These are phyloP conservation scores for Meteorus cinctellus DNA, from an alignment of 2,888 invertebrate species.

Conservation along the genomic window DNA sequence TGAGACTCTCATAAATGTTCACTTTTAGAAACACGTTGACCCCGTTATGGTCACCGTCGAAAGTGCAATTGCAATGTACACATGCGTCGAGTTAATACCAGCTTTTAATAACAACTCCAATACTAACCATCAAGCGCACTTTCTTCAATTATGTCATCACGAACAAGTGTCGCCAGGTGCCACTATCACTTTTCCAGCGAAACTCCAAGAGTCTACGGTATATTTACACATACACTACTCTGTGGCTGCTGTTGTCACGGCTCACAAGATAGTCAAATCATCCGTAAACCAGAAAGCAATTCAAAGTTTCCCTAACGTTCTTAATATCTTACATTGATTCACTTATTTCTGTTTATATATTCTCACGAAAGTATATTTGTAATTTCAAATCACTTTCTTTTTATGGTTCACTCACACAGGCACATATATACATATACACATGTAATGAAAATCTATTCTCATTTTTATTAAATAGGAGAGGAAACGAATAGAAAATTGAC, in stretches of 20 bases:
- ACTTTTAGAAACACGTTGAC: background rate
- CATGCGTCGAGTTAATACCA: background rate
- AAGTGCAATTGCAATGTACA: slow-evolving; percentile 36
- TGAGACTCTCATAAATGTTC: background rate
- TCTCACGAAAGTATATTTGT: slow-evolving; percentile 29
- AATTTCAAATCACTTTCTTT: slow-evolving; percentile 37
- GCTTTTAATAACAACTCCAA: slow-evolving; percentile 57
- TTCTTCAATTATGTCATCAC: slow-evolving; percentile 62
- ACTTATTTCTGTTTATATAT: slow-evolving; percentile 11
- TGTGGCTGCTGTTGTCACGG: slow-evolving; percentile 50
- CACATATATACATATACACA: background rate
- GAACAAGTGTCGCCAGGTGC: slow-evolving; percentile 35
- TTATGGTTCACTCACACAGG: background rate
- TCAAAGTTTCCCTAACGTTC: slow-evolving; percentile 45
- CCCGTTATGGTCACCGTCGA: slow-evolving; percentile 25
- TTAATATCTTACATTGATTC: slow-evolving; percentile 6
- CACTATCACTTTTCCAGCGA: slow-evolving; percentile 55
- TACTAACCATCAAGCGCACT: slow-evolving; percentile 48
- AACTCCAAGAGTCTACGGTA: slow-evolving; percentile 11
- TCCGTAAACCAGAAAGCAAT: slow-evolving; percentile 51
- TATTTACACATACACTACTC: background rate
- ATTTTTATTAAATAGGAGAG: background rate
- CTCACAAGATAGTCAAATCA: slow-evolving; percentile 53
- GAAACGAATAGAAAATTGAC: background rate
- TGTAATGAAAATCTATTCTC: background rate